These are phyloP conservation scores for Micromys minutus DNA, from an alignment of 2,113 vertebrate genomes.

Conservation along the genomic window DNA sequence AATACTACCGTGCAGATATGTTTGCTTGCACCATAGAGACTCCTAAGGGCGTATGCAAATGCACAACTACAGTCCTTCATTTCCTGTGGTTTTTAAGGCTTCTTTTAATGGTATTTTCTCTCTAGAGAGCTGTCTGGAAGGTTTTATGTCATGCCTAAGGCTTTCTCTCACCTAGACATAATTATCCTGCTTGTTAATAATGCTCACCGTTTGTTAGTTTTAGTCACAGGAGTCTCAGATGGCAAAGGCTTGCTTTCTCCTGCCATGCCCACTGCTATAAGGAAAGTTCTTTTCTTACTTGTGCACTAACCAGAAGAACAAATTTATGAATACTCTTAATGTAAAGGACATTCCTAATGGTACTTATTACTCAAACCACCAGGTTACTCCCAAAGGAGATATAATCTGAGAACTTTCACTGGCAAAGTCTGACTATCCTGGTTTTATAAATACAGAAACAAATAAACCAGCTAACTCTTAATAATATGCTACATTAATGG, in stretches of 20 bases:
- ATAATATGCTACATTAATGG: neutral
- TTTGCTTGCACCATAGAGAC: neutral
- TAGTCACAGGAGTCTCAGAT: neutral
- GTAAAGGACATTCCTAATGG: neutral
- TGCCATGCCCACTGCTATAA: neutral
- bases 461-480: neutral
- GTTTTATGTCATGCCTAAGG: conserved; percentile 1
- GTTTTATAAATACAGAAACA: neutral
- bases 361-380: neutral
- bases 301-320: neutral
- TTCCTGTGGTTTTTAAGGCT: neutral
- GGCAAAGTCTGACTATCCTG: neutral
- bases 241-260: neutral
- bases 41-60: neutral
- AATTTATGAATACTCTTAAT: neutral
- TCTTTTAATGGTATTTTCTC: conserved; percentile 19
- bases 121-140: neutral
- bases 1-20: neutral
- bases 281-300: neutral
- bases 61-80: neutral
- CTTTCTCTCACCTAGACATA: neutral
- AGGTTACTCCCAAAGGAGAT: neutral
- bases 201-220: neutral
- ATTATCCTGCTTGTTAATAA: neutral
- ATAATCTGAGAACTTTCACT: neutral